Evolutionary conservation across 2,113 vertebrate genomes (phyloP).

Genomic region (Salminus brasiliensis): DNA sequence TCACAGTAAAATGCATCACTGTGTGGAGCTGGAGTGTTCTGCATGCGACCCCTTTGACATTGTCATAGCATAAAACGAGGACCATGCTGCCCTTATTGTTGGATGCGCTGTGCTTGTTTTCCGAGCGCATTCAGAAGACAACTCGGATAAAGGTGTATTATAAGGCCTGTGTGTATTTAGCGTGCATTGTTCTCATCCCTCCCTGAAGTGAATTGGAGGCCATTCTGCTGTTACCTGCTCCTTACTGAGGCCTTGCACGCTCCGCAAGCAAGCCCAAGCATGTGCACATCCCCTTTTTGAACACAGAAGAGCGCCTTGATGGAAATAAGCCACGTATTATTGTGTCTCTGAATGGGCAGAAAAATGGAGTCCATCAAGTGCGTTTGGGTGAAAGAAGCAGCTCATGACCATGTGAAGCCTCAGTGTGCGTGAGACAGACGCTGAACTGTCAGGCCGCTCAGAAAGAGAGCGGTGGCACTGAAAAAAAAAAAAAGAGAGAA

Average conservation of each 20-base stretch:
- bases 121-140: too few species aligned
- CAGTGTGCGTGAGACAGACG: slow-evolving; percentile 61
- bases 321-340: slow-evolving; percentile 45
- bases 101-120: too few species aligned
- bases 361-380: slow-evolving; percentile 16
- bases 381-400: slow-evolving; percentile 51
- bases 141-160: too few species aligned
- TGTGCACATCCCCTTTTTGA: slow-evolving; percentile 43
- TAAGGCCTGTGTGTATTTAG: too few species aligned
- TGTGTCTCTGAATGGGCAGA: slow-evolving; percentile 44
- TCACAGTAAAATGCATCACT: too few species aligned
- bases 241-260: not conserved
- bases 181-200: too few species aligned
- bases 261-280: not conserved
- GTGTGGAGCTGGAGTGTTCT: too few species aligned
- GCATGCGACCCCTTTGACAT: too few species aligned
- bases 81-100: too few species aligned
- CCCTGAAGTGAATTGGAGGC: not conserved
- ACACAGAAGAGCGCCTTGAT: slow-evolving; percentile 48
- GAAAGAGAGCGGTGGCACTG: slow-evolving; percentile 29
- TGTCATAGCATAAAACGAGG: too few species aligned
- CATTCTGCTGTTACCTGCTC: not conserved
- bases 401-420: slow-evolving; percentile 59
- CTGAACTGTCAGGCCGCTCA: slow-evolving; percentile 59
- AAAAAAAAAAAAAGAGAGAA: slow-evolving; percentile 60